phyloP scores from a whole-genome alignment of 2,888 invertebrate species.

The Stictocephala bisonia region DNA sequence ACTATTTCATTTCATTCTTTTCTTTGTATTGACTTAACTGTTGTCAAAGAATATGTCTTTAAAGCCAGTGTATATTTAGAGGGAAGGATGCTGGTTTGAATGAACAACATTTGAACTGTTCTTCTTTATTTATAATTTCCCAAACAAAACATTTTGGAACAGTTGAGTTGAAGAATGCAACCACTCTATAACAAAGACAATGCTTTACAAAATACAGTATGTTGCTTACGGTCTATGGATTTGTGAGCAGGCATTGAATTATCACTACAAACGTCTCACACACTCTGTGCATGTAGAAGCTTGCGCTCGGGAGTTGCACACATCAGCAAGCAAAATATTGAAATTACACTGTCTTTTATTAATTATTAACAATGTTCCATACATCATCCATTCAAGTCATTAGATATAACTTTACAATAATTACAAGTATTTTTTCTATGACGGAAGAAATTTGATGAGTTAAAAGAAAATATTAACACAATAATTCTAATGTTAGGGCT shows the following conservation, averaged over 20 bases:
- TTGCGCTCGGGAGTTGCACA: conserved; percentile 5
- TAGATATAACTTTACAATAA: conserved; percentile 18
- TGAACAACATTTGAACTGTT: too few relatives aligned
- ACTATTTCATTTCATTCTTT: too few relatives aligned
- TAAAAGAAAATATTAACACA: too few relatives aligned
- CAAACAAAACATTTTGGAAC: conserved; percentile 46
- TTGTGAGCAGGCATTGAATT: conserved; percentile 44
- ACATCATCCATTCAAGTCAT: not conserved
- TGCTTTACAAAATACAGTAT: conserved; percentile 48
- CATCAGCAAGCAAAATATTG: conserved; percentile 38
- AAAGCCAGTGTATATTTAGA: too few relatives aligned
- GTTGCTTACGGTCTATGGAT: conserved; percentile 23
- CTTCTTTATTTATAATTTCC: conserved; percentile 47
- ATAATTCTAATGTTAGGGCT: too few relatives aligned
- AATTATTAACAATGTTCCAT: conserved; percentile 7
- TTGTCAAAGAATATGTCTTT: too few relatives aligned
- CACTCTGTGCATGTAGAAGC: conserved; percentile 26
- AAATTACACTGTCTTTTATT: conserved; percentile 39
- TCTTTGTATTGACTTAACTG: too few relatives aligned
- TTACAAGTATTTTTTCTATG: conserved; percentile 9
- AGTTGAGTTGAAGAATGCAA: conserved; percentile 38
- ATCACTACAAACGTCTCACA: conserved; percentile 13
- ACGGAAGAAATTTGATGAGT: too few relatives aligned
- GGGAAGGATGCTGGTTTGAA: too few relatives aligned
- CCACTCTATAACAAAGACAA: conserved; percentile 45